Percentiles rank a stretch among this genome's conserved stretches.
Conservation (phyloP, 2,888 invertebrate genomes). For the Rotaria macrura region DNA sequence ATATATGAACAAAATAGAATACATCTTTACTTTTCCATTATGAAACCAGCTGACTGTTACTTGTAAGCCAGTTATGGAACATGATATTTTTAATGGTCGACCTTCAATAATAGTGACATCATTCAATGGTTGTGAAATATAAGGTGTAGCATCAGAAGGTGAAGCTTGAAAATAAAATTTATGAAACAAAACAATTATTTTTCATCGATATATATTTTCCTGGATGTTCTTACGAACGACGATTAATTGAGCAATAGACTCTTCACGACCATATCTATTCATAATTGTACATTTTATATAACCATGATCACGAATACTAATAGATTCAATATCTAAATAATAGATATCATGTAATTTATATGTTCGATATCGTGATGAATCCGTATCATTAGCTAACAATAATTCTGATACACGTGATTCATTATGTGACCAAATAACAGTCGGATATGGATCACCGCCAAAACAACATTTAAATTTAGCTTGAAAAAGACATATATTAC, state of each 20-base stretch:
- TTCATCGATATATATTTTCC: too few species aligned
- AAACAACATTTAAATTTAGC: constrained; percentile 14
- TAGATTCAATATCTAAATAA: constrained; percentile 9
- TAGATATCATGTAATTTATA: neutral
- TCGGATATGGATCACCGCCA: constrained; percentile 13
- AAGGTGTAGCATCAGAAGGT: neutral
- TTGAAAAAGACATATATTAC: neutral
- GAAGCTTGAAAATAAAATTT: neutral
- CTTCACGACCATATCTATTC: neutral
- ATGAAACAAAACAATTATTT: neutral
- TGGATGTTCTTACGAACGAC: neutral
- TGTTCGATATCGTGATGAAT: neutral
- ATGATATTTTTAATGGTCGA: neutral
- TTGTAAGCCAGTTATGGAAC: neutral
- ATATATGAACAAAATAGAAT: too few species aligned
- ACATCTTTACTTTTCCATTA: neutral
- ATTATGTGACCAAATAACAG: neutral
- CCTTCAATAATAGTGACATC: neutral
- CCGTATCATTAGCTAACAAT: too few species aligned
- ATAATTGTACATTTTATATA: neutral
- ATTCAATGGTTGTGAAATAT: neutral
- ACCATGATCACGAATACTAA: neutral
- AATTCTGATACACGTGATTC: neutral
- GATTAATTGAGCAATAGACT: neutral
- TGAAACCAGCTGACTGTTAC: neutral